Conservation (phyloP, 2,888 invertebrate genomes). For the Chloromyia formosa region DNA sequence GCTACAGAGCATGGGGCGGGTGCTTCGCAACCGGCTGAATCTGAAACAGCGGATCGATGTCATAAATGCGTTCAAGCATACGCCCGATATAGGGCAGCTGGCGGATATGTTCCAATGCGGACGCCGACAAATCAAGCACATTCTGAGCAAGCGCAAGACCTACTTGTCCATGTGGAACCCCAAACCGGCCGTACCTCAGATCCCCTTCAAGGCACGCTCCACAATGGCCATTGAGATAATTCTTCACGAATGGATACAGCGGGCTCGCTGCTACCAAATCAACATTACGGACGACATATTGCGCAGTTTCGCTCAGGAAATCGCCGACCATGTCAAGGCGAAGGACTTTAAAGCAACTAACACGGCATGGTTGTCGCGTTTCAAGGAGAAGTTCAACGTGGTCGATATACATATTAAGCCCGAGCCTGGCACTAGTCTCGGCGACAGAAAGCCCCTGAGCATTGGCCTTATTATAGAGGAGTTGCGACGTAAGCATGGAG, state of each 20-base stretch:
- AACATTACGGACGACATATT: conserved; percentile 36
- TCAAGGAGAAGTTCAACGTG: conserved; percentile 16
- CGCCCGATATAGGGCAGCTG: background rate
- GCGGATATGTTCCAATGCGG: conserved; percentile 7
- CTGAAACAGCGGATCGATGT: conserved; percentile 23
- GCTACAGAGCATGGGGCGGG: background rate
- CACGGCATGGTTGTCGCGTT: background rate
- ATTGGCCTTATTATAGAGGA: conserved; percentile 22
- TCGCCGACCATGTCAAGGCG: conserved; percentile 7
- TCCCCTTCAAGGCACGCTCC: background rate
- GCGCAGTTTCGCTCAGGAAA: conserved; percentile 23
- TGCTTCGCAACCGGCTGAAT: conserved; percentile 1
- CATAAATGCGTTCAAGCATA: background rate
- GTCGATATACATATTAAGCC: background rate
- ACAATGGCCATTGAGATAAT: conserved; percentile 3
- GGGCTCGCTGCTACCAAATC: conserved; percentile 20
- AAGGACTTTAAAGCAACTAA: background rate
- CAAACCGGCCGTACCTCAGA: background rate
- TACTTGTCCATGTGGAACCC: conserved; percentile 21
- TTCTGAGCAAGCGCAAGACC: conserved; percentile 24
- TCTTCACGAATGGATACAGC: conserved; percentile 34
- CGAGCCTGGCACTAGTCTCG: background rate
- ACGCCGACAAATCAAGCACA: conserved; percentile 20
- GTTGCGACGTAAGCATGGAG: conserved; percentile 3
- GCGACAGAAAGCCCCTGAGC: conserved; percentile 2